These are phyloP conservation scores for Gymnocephalus cernua DNA, from an alignment of 2,113 vertebrate genomes.

Conservation along the genomic window DNA sequence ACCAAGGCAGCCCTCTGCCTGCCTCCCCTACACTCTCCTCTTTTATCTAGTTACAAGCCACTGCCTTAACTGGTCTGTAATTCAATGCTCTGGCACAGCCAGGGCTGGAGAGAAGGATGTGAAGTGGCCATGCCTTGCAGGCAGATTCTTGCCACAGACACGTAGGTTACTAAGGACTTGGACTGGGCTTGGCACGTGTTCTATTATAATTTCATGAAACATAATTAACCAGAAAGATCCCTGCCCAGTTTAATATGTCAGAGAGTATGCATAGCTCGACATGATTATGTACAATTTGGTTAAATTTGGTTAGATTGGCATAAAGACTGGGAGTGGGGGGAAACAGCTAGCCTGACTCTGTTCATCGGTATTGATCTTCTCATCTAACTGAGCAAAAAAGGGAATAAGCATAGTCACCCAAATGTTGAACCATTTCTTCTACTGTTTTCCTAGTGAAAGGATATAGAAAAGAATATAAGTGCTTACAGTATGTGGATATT, in stretches of 20 bases:
- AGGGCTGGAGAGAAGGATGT: conserved; percentile 55
- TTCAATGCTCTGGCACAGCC: conserved; percentile 68
- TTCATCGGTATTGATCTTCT: neutral
- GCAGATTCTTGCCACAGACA: conserved; percentile 45
- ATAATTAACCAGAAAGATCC: neutral
- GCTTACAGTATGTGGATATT: neutral
- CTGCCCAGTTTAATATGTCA: neutral
- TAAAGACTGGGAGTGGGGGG: neutral
- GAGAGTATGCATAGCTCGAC: neutral
- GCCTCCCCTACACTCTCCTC: conserved; percentile 67
- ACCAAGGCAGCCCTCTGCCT: conserved; percentile 68
- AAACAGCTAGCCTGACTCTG: neutral
- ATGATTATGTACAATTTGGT: no score
- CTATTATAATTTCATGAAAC: conserved; percentile 18
- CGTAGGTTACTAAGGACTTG: conserved; percentile 24
- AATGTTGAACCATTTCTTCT: neutral
- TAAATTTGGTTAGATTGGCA: no score
- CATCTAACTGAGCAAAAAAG: neutral
- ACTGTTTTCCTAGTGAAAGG: neutral
- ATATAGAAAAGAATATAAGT: neutral
- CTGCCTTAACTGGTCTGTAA: conserved; percentile 77
- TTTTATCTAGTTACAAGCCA: conserved; percentile 82
- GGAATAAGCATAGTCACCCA: neutral
- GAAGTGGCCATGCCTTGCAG: conserved; percentile 55
- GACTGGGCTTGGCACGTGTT: neutral